Evolutionary conservation across 35 echinoderm and acorn worm genomes (phyloP).

Genomic region (Ophiothrix spiculata): DNA sequence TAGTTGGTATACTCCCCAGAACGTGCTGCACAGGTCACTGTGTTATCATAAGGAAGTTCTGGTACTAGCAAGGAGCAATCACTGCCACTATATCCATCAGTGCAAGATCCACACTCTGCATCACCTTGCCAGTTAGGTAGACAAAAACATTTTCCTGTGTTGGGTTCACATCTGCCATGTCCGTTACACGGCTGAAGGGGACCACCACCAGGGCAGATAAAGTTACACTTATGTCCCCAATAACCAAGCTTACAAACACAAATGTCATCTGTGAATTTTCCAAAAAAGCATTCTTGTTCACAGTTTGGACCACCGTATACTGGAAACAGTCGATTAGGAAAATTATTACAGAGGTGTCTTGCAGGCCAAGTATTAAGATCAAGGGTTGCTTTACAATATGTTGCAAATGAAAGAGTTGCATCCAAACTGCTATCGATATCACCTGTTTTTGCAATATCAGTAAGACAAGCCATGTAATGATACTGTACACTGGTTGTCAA

Average conservation of each 20-base stretch:
- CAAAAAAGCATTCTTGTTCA: slow-evolving; percentile 53
- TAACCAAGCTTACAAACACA: slow-evolving; percentile 65
- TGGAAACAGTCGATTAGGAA: slow-evolving; percentile 35
- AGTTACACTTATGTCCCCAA: slow-evolving; percentile 60
- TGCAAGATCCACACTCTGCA: slow-evolving; percentile 48
- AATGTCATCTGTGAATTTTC: slow-evolving; percentile 14
- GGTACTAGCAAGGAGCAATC: slow-evolving; percentile 44
- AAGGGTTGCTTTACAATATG: slow-evolving; percentile 51
- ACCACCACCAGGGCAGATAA: slow-evolving; percentile 69
- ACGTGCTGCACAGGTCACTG: slow-evolving; percentile 46
- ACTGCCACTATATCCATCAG: slow-evolving; percentile 59
- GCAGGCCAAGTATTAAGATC: slow-evolving; percentile 51
- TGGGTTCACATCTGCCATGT: slow-evolving; percentile 46
- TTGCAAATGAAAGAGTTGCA: slow-evolving; percentile 49
- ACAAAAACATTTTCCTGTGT: slow-evolving; percentile 60
- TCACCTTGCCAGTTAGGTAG: slow-evolving; percentile 60
- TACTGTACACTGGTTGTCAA: slow-evolving; percentile 35
- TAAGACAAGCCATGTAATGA: slow-evolving; percentile 67
- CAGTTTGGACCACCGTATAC: slow-evolving; percentile 56
- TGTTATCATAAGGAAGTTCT: slow-evolving; percentile 20
- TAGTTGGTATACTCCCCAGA: slow-evolving; percentile 38
- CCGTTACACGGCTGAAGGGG: slow-evolving; percentile 59
- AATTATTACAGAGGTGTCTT: slow-evolving; percentile 59
- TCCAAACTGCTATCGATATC: slow-evolving; percentile 29
- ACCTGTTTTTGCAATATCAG: slow-evolving; percentile 37